Conservation (phyloP, 1,140 invertebrate species). For the Platyscapa corneri region DNA sequence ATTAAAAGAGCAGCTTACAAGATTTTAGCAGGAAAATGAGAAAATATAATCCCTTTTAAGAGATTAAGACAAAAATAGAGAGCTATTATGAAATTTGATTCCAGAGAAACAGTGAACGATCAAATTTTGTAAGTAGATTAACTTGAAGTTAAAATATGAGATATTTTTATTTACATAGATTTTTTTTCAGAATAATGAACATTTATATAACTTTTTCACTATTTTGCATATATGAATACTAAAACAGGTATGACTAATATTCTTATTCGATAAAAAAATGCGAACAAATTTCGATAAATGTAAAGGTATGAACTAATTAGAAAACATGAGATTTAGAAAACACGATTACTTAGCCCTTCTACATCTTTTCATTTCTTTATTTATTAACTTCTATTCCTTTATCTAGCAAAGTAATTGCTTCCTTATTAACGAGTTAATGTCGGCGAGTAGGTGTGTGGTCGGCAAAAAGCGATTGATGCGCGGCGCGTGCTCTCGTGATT, state of each 20-base stretch:
- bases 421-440: neutral
- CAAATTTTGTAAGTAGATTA: neutral
- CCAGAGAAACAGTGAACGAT: neutral
- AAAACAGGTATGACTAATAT: neutral
- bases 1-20: neutral
- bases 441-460: neutral
- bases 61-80: neutral
- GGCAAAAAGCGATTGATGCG: neutral
- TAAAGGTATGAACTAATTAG: neutral
- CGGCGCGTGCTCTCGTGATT: neutral
- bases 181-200: too few relatives aligned
- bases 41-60: neutral
- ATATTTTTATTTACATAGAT: neutral
- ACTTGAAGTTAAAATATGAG: too few relatives aligned
- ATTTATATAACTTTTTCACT: too few relatives aligned
- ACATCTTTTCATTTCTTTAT: neutral
- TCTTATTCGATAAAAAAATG: too few relatives aligned
- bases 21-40: neutral
- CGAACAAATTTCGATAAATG: neutral
- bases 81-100: neutral
- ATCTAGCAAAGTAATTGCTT: constrained; percentile 18
- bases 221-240: too few relatives aligned
- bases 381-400: neutral
- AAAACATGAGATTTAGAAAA: constrained; percentile 6
- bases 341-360: neutral